Evolutionary conservation across 2,113 vertebrate species (phyloP).

Genomic region (Anser brachyrhynchus): DNA sequence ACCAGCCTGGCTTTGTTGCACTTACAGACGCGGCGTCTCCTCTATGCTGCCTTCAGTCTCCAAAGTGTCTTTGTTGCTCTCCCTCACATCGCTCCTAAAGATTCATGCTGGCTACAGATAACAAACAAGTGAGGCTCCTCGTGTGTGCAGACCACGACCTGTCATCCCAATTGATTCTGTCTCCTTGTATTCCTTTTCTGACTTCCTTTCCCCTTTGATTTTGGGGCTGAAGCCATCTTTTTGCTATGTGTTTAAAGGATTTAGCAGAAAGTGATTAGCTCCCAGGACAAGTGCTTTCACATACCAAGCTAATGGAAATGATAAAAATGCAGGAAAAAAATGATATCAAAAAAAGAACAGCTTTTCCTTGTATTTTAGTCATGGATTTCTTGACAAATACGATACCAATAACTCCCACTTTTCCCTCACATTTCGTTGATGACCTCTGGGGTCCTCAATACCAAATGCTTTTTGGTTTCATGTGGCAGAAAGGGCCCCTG

Average conservation of each 20-base stretch:
- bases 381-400: not conserved
- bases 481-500: not conserved
- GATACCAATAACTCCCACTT: not conserved
- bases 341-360: not conserved
- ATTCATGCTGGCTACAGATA: not conserved
- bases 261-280: not conserved
- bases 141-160: not conserved
- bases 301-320: not conserved
- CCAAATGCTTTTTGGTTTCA: not conserved
- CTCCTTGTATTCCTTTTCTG: not conserved
- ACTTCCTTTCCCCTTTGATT: not conserved
- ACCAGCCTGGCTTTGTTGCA: not conserved
- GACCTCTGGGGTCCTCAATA: not conserved
- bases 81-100: not conserved
- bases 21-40: not conserved
- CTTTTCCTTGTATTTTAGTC: not conserved
- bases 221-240: not conserved
- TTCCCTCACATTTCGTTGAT: not conserved
- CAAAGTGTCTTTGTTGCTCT: not conserved
- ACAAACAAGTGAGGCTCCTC: not conserved
- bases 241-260: not conserved
- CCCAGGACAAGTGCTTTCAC: not conserved
- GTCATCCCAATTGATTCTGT: not conserved
- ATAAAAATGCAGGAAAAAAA: not conserved
- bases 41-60: not conserved